phyloP scores from a whole-genome alignment of 2,888 invertebrate species.

The Phyto melanocephala region DNA sequence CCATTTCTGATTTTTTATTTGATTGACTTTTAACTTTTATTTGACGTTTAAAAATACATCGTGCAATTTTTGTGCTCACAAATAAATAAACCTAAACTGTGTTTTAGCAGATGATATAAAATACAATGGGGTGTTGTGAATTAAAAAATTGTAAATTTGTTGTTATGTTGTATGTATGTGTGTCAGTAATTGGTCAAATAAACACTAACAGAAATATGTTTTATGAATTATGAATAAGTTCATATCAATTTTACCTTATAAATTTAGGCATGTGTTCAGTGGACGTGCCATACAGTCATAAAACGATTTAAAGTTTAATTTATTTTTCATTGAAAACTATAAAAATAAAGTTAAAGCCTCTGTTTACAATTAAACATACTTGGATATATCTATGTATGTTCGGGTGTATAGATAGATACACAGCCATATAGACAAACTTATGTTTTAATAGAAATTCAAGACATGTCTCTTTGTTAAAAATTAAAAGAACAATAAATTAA shows the following conservation, averaged over 20 bases:
- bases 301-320: background rate
- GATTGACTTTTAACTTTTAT: too few relatives aligned
- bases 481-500: slow-evolving; percentile 36
- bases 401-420: too few relatives aligned
- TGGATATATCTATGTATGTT: too few relatives aligned
- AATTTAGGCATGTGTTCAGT: slow-evolving; percentile 26
- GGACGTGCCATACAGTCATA: slow-evolving; percentile 34
- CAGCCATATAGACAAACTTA: background rate
- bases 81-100: too few relatives aligned
- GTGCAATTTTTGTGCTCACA: too few relatives aligned
- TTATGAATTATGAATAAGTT: slow-evolving; percentile 54
- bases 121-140: too few relatives aligned
- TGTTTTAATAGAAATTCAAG: background rate
- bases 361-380: background rate
- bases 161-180: too few relatives aligned
- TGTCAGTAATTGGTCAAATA: slow-evolving; percentile 20
- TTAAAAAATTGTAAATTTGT: too few relatives aligned
- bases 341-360: slow-evolving; percentile 36
- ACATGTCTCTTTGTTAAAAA: slow-evolving; percentile 48
- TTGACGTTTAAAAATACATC: too few relatives aligned
- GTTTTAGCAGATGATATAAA: too few relatives aligned
- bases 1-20: too few relatives aligned
- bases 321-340: slow-evolving; percentile 18
- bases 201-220: slow-evolving; percentile 30
- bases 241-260: slow-evolving; percentile 2